Base-by-base conservation (phyloP, 2,113 vertebrate genomes). In the Alectura lathami region DNA sequence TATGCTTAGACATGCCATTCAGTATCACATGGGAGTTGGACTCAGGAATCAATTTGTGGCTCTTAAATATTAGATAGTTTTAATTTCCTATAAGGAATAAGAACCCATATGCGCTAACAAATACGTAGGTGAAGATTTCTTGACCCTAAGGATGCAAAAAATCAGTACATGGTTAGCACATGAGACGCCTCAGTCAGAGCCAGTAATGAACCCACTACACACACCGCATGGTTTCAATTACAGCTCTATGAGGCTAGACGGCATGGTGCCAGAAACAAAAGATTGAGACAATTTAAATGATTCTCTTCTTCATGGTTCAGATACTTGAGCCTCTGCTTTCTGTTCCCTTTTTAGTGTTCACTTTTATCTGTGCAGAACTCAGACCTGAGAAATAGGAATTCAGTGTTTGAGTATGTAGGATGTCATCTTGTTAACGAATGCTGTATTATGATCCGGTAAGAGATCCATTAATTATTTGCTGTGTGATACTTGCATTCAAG, bases 171-270 rank as follows among this genome's bases (percentile, higher is more conserved):
- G 96, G 94, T 84, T 97, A 77, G 22, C 95, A 94, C 94, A 86
- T 60, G 85, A 95, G 96, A 80, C 36, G 59, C 30, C 88, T 95
- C 88, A 82, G 74, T 86, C 89, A 95, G 92, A 92, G 76, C 11
- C 89, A 76, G 93, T 97, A 96, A 97, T 96, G 97, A 97, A 77
- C 82, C 92, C 94, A 40, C 85, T 96, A 83, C 90, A 94, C 89
- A 96, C 72, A 79, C 96, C 87, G 81, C 95, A 66, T 94, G 97
- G 96, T 97, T 97, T 98, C 97, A 96, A 93, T 98, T 97, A 97
- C 94, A 95, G 96, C 95, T 97, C 96, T 95, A 86, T 97, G 75
- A 57, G 97, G 95, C 96, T 32, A 96, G 96, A 98, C 96, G 96
- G 94, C 93, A 42, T 95, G 96, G 97, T 97, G 96, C 96, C 96